These are phyloP conservation scores for Scaptomyza parva DNA, from an alignment of 2,888 invertebrate species.

Conservation along the genomic window DNA sequence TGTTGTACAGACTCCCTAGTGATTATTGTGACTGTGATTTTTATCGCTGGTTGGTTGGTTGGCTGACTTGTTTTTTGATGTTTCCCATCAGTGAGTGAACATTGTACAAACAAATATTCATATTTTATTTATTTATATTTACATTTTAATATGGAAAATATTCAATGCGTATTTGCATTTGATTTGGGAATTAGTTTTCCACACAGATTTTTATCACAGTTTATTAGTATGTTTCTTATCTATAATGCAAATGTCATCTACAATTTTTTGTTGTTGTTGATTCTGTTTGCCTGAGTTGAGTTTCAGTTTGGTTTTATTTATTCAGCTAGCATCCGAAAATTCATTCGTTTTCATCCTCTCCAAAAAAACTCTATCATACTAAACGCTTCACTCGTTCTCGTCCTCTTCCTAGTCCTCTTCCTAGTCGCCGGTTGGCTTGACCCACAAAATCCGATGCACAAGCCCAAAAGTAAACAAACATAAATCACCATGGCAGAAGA, in stretches of 20 bases:
- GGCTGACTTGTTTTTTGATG: slow-evolving; percentile 66
- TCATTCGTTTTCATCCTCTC: slow-evolving; percentile 39
- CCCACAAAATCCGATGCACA: slow-evolving; percentile 64
- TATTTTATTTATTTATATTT: slow-evolving; percentile 75
- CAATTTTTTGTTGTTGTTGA: slow-evolving; percentile 37
- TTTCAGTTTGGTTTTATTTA: slow-evolving; percentile 56
- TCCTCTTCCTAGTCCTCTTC: no score
- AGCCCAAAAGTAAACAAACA: slow-evolving; percentile 73
- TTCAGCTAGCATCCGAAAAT: slow-evolving; percentile 59
- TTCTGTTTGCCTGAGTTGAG: slow-evolving; percentile 19
- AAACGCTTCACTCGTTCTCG: slow-evolving; percentile 60
- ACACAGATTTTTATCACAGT: slow-evolving; percentile 65
- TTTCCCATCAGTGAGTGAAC: slow-evolving; percentile 43
- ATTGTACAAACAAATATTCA: slow-evolving; percentile 34
- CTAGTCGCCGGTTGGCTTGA: slow-evolving; percentile 49
- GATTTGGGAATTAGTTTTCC: slow-evolving; percentile 64
- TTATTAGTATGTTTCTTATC: slow-evolving; percentile 59
- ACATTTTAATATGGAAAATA: slow-evolving; percentile 63
- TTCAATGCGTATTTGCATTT: slow-evolving; percentile 71
- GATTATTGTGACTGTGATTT: slow-evolving; percentile 68
- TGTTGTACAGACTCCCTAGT: slow-evolving; percentile 42
- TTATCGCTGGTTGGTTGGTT: slow-evolving; percentile 50
- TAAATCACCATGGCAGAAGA: slow-evolving; percentile 64
- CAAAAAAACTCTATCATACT: slow-evolving; percentile 49
- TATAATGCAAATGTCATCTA: slow-evolving; percentile 59